Base-by-base conservation (phyloP, 2,888 invertebrate species). In the Octonoba sinensis region DNA sequence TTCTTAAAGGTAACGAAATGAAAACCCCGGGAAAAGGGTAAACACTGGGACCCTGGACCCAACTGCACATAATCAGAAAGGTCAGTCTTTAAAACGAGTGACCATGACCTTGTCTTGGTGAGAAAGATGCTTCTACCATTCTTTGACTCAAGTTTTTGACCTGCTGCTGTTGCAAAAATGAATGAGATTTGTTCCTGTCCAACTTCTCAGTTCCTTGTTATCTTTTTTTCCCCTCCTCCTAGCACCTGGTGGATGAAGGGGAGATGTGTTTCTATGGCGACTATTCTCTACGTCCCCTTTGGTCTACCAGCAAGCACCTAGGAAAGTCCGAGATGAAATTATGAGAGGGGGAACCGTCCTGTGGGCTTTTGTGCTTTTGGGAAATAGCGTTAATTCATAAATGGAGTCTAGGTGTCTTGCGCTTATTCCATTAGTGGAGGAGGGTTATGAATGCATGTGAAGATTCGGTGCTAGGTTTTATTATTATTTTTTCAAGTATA, bases 181-280 rank as follows among this genome's bases (percentile, higher is more conserved):
- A 72, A 78, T 72, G 64, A 67, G 60, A 54, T 73, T 81, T 74
- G 73, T 73, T 74, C 79, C 69, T 66, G 73, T 64, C 62, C 69
- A 74, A 73, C 56, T 73, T 57, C 65, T 72, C 15, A 54, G 62
- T 18, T 66, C 59, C 72, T 79, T 72, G 78, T 78, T 73, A 47
- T 79, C 73, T 62, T 81, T 81, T 44, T 27, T 46, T 46, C 64
- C 56, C 27, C 20, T 36, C 13, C 16, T 24, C 59, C 66, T 18
- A 54, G 59, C 77, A 77, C 77, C 77, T 77, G 77, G 77, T 15
- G 59, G 51, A 27, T 46, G 44, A 24, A 12, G 36, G 64, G 36
- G 24, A 24, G 59, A 24, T 24, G 16, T 18, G 20, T 47, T 59
- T 49, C 49, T 24, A 60, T 36, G 51, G 36, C 54, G 22, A 72